Conservation (phyloP, 2,113 vertebrate species). For the Boulengeromyrus knoepffleri region DNA sequence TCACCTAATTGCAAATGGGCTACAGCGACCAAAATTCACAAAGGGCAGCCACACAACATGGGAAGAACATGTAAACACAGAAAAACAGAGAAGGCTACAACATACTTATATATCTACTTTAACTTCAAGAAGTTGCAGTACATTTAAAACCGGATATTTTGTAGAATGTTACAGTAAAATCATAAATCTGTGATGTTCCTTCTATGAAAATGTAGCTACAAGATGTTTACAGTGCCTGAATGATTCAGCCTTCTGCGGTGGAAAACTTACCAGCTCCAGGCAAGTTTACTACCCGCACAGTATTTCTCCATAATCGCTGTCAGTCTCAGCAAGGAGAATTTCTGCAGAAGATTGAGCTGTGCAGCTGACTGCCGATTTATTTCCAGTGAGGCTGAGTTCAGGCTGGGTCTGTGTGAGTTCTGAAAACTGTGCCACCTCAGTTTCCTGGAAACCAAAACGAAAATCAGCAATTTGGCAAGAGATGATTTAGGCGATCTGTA, state of each 20-base stretch:
- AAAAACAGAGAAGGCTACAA: background rate
- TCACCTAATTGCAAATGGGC: background rate
- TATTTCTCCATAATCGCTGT: slow-evolving; percentile 79
- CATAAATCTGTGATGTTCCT: background rate
- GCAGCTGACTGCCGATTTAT: slow-evolving; percentile 75
- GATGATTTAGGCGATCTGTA: background rate
- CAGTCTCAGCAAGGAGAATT: slow-evolving; percentile 73
- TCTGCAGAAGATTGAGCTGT: slow-evolving; percentile 79
- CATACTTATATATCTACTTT: background rate
- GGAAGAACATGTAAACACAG: background rate
- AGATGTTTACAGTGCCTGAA: background rate
- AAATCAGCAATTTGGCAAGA: background rate
- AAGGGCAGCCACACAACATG: background rate
- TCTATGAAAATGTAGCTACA: background rate
- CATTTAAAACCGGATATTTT: background rate
- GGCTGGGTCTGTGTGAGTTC: slow-evolving; percentile 76
- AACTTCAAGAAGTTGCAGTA: background rate
- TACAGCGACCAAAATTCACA: background rate
- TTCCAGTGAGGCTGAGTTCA: slow-evolving; percentile 75
- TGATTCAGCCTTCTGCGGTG: background rate
- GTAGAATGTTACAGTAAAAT: background rate
- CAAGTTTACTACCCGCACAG: slow-evolving; percentile 64
- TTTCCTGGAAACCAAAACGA: slow-evolving; percentile 52
- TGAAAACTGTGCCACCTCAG: slow-evolving; percentile 83
- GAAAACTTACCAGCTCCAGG: slow-evolving; percentile 68